A percentile compares a stretch with the other conserved stretches of the same genome.
Evolutionary conservation across 2,888 invertebrate genomes (phyloP).

Genomic region (Cepaea hortensis): DNA sequence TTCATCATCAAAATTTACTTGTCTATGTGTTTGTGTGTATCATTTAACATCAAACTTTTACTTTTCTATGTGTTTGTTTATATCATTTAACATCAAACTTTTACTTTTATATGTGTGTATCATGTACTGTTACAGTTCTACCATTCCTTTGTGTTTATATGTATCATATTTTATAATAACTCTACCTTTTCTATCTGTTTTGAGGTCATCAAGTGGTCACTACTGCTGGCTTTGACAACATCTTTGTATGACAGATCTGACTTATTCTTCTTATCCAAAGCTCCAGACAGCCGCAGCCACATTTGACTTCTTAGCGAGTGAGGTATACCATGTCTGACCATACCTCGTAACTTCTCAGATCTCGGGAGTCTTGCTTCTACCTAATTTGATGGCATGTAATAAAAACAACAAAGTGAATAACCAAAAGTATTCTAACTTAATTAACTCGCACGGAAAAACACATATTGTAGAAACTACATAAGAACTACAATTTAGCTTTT

Average conservation of each 20-base stretch:
- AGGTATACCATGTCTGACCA: slow-evolving; percentile 87
- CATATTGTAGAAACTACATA: too few species aligned
- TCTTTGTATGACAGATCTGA: slow-evolving; percentile 94
- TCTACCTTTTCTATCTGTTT: slow-evolving; percentile 94
- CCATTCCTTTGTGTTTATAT: too few species aligned
- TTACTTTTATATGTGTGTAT: too few species aligned
- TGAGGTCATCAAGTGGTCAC: slow-evolving; percentile 93
- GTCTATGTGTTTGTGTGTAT: too few species aligned
- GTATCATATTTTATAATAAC: too few species aligned
- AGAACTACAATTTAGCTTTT: too few species aligned
- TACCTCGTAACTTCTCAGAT: slow-evolving; percentile 87
- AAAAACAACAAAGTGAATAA: neutral
- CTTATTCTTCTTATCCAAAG: slow-evolving; percentile 83
- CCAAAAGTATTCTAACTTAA: neutral
- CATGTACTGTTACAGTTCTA: too few species aligned
- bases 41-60: too few species aligned
- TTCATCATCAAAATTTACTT: too few species aligned
- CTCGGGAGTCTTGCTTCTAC: slow-evolving; percentile 86
- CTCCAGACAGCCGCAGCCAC: slow-evolving; percentile 92
- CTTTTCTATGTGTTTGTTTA: too few species aligned
- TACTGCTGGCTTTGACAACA: slow-evolving; percentile 93
- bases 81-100: too few species aligned
- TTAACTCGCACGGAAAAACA: too few species aligned
- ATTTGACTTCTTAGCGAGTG: slow-evolving; percentile 96
- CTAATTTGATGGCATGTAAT: slow-evolving; percentile 56